phyloP scores from a whole-genome alignment of 2,888 invertebrate species.

The Pristionchus fissidentatus region DNA sequence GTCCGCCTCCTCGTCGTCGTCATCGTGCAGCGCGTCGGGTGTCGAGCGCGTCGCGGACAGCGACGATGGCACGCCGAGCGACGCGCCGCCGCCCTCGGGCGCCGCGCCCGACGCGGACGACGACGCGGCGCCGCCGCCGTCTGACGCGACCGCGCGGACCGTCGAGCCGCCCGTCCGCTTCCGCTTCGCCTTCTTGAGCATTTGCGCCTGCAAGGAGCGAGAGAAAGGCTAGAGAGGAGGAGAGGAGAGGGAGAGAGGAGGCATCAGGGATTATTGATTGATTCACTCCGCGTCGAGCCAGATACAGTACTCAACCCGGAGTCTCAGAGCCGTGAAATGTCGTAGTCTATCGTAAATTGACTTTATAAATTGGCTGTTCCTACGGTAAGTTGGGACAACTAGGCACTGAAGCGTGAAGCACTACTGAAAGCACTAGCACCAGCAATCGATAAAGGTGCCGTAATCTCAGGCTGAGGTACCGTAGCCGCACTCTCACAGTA shows the following conservation, averaged over 20 bases:
- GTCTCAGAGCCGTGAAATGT: too few species aligned
- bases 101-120: slow-evolving; percentile 52
- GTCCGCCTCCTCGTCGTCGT: slow-evolving; percentile 70
- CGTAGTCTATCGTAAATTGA: neutral
- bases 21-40: slow-evolving; percentile 69
- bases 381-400: neutral
- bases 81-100: slow-evolving; percentile 58
- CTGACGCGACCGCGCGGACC: slow-evolving; percentile 66
- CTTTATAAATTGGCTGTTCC: neutral
- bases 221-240: slow-evolving; percentile 4
- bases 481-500: neutral
- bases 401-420: neutral
- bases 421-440: neutral
- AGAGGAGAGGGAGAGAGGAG: neutral
- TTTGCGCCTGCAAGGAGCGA: slow-evolving; percentile 87
- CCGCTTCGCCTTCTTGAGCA: slow-evolving; percentile 97
- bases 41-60: slow-evolving; percentile 68
- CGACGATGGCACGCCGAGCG: slow-evolving; percentile 60
- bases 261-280: neutral
- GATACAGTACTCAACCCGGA: too few species aligned
- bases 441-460: too few species aligned
- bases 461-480: too few species aligned
- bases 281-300: too few species aligned
- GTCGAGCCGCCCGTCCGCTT: slow-evolving; percentile 60
- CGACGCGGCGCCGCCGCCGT: slow-evolving; percentile 66